phyloP scores from a whole-genome alignment of 2,888 invertebrate genomes.

The Smittia aterrima region DNA sequence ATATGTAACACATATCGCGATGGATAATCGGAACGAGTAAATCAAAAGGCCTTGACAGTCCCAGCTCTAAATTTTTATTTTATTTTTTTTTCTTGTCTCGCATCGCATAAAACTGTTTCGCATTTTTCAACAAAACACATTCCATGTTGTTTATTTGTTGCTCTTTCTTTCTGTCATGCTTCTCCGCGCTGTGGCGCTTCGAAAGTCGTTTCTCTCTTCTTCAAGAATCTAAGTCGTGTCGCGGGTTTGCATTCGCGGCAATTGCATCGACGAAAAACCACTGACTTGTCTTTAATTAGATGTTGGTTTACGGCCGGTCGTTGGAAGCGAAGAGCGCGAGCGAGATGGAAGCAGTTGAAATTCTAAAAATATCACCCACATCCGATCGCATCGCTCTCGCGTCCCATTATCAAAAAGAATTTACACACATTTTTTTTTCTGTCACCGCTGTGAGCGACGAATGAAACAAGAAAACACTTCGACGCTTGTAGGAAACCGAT shows the following conservation, averaged over 20 bases:
- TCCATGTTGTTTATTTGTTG: neutral
- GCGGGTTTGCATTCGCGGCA: neutral
- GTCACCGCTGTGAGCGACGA: neutral
- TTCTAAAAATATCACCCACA: slow-evolving; percentile 22
- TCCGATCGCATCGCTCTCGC: neutral
- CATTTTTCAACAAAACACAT: neutral
- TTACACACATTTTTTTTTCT: slow-evolving; percentile 12
- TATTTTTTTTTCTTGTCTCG: slow-evolving; percentile 5
- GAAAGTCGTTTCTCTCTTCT: neutral
- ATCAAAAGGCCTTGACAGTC: neutral
- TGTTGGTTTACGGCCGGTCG: slow-evolving; percentile 1
- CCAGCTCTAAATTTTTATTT: neutral
- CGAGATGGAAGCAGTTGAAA: neutral
- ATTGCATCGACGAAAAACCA: slow-evolving; percentile 6
- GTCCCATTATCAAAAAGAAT: slow-evolving; percentile 7
- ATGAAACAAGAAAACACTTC: neutral
- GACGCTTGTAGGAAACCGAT: neutral
- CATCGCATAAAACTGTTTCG: slow-evolving; percentile 4
- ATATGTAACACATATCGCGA: neutral
- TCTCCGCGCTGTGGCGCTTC: neutral
- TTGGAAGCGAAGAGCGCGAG: neutral
- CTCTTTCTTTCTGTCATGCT: neutral
- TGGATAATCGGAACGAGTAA: neutral
- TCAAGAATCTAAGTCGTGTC: neutral
- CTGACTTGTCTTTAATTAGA: neutral